Base-by-base conservation (phyloP, 2,113 vertebrate genomes). In the Eclectus roratus region DNA sequence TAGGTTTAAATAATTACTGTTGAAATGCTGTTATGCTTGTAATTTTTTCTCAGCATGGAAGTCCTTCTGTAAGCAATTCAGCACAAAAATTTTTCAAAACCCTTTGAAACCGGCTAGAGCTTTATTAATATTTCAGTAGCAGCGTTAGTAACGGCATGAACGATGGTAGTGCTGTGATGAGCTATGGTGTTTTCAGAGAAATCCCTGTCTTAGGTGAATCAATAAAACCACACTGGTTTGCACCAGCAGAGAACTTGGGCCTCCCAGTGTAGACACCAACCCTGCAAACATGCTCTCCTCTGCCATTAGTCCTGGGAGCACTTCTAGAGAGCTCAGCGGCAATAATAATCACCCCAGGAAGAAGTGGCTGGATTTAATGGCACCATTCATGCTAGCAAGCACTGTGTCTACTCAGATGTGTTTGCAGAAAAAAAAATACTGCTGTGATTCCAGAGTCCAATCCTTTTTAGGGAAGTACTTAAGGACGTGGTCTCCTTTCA, bases 1-100 rank as follows among this genome's bases (percentile, higher is more conserved):
- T 88, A 92, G 85, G 46, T 94, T 95, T 91, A 91, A 94, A 93
- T 86, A 96, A 96, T 93, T 83, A 79, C 83, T 82, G 41, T 52
- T 96, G 94, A 90, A 95, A 95, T 68, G 56, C 6, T 3, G 79
- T 88, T 95, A 76, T 50, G 78, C 92, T 91, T 93, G 93, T 96
- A 94, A 96, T 95, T 86, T 93, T 96, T 90, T 96, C 95, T 86
- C 94, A 96, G 96, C 93, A 77, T 94, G 96, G 85, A 94, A 93
- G 91, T 79, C 68, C 77, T 89, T 85, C 94, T 85, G 72, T 72
- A 96, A 89, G 91, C 84, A 90, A 78, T 88, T 94, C 91, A 90
- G 78, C 53, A 29, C 56, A 93, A n/a, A n/a, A n/a, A n/a, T n/a
- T n/a, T n/a, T n/a, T n/a, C n/a, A n/a, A n/a, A n/a, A 41, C 37